These are phyloP conservation scores for Meloidogyne hapla DNA, from an alignment of 1,140 invertebrate species.

Conservation along the genomic window DNA sequence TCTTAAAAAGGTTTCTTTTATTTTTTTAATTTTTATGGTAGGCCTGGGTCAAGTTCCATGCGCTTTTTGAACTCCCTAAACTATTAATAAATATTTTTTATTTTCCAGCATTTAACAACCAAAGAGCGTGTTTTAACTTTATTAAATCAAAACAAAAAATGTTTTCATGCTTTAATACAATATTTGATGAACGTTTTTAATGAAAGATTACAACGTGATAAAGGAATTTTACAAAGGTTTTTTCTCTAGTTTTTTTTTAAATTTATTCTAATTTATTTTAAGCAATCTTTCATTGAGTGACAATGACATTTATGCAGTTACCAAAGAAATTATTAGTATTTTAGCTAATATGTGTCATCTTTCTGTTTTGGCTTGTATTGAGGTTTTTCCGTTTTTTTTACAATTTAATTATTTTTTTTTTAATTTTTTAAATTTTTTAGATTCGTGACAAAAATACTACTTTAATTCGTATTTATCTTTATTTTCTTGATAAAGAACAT, in stretches of 20 bases:
- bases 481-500: neutral
- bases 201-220: neutral
- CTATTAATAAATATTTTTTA: neutral
- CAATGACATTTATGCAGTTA: neutral
- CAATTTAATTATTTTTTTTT: no score
- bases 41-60: no score
- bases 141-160: neutral
- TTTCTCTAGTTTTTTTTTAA: neutral
- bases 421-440: no score
- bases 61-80: no score
- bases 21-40: neutral
- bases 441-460: neutral
- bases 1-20: neutral
- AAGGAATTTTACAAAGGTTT: neutral
- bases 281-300: neutral
- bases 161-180: neutral
- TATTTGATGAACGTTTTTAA: neutral
- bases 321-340: constrained; percentile 1
- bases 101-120: neutral
- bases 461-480: neutral
- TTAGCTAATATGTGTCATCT: constrained; percentile 11
- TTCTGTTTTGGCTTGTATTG: neutral
- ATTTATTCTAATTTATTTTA: neutral
- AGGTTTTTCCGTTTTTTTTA: neutral
- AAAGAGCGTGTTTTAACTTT: neutral